phyloP scores from a whole-genome alignment of 2,888 invertebrate genomes.

The Diadegma fenestrale region DNA sequence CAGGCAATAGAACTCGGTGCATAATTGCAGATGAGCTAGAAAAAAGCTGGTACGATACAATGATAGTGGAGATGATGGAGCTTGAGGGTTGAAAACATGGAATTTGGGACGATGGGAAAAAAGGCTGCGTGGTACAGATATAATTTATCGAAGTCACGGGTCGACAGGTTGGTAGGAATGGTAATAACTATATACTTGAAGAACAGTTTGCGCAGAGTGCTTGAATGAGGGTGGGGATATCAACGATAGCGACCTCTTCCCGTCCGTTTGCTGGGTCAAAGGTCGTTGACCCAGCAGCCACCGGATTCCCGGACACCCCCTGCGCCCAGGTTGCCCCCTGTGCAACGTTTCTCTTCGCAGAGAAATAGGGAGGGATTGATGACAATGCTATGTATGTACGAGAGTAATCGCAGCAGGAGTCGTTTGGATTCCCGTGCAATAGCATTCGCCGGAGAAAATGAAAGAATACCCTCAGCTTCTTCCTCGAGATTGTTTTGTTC shows the following conservation, averaged over 20 bases:
- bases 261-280: conserved; percentile 80
- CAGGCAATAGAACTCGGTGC: conserved; percentile 35
- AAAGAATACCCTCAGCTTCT: not conserved
- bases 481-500: conserved; percentile 11
- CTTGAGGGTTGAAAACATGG: conserved; percentile 10
- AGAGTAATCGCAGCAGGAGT: conserved; percentile 55
- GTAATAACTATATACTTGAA: conserved; percentile 75
- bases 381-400: conserved; percentile 24
- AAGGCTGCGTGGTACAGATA: conserved; percentile 37
- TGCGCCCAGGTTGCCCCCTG: conserved; percentile 46
- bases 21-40: conserved; percentile 4
- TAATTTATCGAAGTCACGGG: conserved; percentile 60
- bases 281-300: conserved; percentile 80
- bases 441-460: conserved; percentile 36
- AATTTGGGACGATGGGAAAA: not conserved
- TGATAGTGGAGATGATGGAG: not conserved
- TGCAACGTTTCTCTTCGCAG: conserved; percentile 7
- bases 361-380: not conserved
- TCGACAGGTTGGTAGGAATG: conserved; percentile 78
- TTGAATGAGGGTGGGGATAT: conserved; percentile 67
- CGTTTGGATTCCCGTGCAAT: conserved; percentile 74
- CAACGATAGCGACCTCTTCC: conserved; percentile 69
- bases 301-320: conserved; percentile 66
- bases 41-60: conserved; percentile 30
- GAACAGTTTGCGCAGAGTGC: conserved; percentile 50